phyloP scores from a whole-genome alignment of 2,113 vertebrate genomes.

The Burhinus bistriatus region DNA sequence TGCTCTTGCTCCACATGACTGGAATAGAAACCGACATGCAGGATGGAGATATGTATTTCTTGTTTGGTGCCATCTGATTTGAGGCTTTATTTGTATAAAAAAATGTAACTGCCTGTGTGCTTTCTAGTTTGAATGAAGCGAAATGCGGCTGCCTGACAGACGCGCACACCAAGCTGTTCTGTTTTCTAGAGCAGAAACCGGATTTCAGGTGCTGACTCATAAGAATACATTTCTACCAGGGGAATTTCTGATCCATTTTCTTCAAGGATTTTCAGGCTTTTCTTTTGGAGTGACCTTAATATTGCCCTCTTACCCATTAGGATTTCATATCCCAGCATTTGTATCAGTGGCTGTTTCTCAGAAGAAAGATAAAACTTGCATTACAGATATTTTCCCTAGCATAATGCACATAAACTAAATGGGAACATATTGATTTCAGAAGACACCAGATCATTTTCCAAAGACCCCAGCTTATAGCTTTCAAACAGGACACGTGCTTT shows the following conservation, averaged over 20 bases:
- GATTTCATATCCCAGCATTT: slow-evolving; percentile 11
- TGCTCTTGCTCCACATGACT: slow-evolving; percentile 54
- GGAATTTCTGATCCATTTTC: slow-evolving; percentile 55
- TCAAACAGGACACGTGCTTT: not conserved
- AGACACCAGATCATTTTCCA: not conserved
- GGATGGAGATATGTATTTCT: slow-evolving; percentile 27
- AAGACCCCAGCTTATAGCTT: not conserved
- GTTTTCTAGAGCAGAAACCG: slow-evolving; percentile 62
- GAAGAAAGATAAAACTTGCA: not conserved
- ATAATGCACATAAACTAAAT: slow-evolving; percentile 1
- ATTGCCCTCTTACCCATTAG: not conserved
- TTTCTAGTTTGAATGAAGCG: slow-evolving; percentile 39
- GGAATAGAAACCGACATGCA: slow-evolving; percentile 36
- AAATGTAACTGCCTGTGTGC: slow-evolving; percentile 15
- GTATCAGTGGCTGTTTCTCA: slow-evolving; percentile 1
- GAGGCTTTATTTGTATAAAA: slow-evolving; percentile 32
- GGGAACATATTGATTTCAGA: slow-evolving; percentile 1
- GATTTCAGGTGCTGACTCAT: slow-evolving; percentile 58
- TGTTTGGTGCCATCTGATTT: slow-evolving; percentile 38
- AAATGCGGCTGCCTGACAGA: slow-evolving; percentile 38
- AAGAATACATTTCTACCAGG: slow-evolving; percentile 37
- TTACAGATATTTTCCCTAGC: not conserved
- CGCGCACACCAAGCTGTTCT: slow-evolving; percentile 2
- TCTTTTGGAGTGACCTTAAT: not conserved
- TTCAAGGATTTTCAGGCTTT: slow-evolving; percentile 42